Evolutionary conservation across 1,140 invertebrate genomes (phyloP), one percentile per base, ranked within the genome.

Genomic region (Nomia melanderi): DNA sequence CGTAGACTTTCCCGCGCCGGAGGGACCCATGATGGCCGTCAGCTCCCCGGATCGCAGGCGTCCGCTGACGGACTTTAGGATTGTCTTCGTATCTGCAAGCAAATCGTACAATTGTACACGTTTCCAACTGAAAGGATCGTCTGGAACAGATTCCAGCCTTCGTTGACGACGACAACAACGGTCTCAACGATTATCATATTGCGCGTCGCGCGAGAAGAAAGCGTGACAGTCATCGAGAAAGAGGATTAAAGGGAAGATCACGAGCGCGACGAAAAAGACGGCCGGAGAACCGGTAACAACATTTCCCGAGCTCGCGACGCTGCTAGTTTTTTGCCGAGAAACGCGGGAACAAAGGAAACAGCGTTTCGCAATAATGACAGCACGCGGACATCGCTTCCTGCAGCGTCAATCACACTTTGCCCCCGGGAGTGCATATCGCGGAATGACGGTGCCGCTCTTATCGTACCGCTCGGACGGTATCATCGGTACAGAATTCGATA

Each of bases 21-120:
- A 98, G 23, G 97, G 97, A 12, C 98, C 97, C 97, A 98, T 98
- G 84, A 98, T 98, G 78, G 97, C 97, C 25, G 97, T 98, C 72
- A 98, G 93, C 88, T 98, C 96, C 23, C 97, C 96, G 23, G 96
- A 97, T 36, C 95, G 94, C 71, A 98, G 93, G 76, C 95, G 93
- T 20, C 97, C 97, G 76, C 96, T 97, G 69, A 97, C 96, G 47
- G 95, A 95, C 92, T 97, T 97, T 56, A 98, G 92, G 82, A 97
- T 97, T 25, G 94, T 95, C 92, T 97, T 97, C 78, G 94, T 93
- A 94, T 94, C 96, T 97, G 92, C 6, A 93, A 93, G 77, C 39
- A 0, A 50, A 41, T n/a, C 5, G n/a, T 0, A 12, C 17, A 27
- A 54, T 54, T 59, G 2, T 6, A 39, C 31, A 20, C 6, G 14